These are phyloP conservation scores for Trematomus loennbergii DNA, from an alignment of 2,113 vertebrate species.

Conservation along the genomic window DNA sequence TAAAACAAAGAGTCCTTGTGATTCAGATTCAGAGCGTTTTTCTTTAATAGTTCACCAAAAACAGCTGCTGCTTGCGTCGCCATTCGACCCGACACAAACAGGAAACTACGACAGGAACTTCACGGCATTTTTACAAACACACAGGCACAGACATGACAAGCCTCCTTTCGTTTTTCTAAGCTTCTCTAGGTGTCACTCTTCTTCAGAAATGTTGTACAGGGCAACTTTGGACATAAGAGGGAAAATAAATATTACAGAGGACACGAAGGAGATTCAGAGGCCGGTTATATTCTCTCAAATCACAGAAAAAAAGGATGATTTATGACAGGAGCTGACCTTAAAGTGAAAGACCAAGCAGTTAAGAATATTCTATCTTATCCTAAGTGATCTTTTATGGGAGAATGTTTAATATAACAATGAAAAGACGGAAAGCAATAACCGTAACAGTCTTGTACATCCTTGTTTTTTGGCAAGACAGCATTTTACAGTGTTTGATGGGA, in stretches of 20 bases:
- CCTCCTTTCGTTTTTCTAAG: conserved; percentile 20
- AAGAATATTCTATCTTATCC: not conserved
- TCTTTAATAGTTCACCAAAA: conserved; percentile 73
- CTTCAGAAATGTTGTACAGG: not conserved
- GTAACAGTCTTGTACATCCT: not conserved
- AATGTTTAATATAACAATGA: not conserved
- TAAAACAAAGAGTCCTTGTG: conserved; percentile 30
- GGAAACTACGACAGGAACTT: conserved; percentile 70
- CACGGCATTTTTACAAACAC: conserved; percentile 64
- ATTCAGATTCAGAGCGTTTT: conserved; percentile 49
- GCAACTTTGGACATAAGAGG: not conserved
- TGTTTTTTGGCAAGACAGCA: not conserved
- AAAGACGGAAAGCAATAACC: not conserved
- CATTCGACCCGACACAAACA: conserved; percentile 44
- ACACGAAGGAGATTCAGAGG: conserved; percentile 1
- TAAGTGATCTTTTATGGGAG: not conserved
- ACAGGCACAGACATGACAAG: conserved; percentile 64
- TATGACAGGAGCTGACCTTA: not conserved
- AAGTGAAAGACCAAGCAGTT: not conserved
- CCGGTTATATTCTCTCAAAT: not conserved
- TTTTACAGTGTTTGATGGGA: conserved; percentile 25
- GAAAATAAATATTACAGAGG: not conserved
- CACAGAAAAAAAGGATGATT: not conserved
- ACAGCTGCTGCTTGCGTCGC: conserved; percentile 57
- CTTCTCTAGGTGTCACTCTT: conserved; percentile 12